Base-by-base conservation (phyloP, 2,113 vertebrate species). In the Otus sunia region DNA sequence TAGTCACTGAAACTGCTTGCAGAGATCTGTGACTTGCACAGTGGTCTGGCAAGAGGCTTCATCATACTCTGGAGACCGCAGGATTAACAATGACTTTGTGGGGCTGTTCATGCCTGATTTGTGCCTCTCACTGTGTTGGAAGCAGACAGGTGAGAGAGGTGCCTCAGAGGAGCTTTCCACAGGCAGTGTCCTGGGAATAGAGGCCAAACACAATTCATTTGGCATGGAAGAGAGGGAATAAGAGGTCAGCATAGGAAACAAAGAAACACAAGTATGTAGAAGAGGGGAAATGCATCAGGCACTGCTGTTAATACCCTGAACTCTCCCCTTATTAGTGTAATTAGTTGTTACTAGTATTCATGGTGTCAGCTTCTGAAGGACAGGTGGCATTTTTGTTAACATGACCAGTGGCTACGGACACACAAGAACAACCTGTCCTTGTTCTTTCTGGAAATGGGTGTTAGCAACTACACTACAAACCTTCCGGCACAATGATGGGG, bases 301-400 rank as follows among this genome's bases (percentile, higher is more conserved):
- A 0, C 50, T 0, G 0, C 45, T 52, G 43, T 60, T 80, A 49
- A 53, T 9, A 32, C 29, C 16, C 47, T 27, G 32, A 41, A 15
- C 43, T 72, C 59, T 83, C 58, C 36, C 30, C 34, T 83, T 39
- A 9, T 15, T 2, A 9, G 11, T 3, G 3, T 52, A 43, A 34
- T 52, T 45, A 47, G 69, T 64, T 49, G 62, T 64, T 41, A 8
- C 36, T 92, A 77, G 26, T 41, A 59, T 63, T 47, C 0, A 0
- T 32, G 43, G 86, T 79, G 49, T 58, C 49, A 86, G 59, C 45
- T 47, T 78, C 50, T 90, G 75, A 72, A 79, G 75, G 78, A 88
- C 79, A 88, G 86, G 75, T 83, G 86, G 45, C 86, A 90, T 83
- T 96, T 97, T 96, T 94, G 78, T 93, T 88, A 86, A n/a, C 6